phyloP scores from a whole-genome alignment of 2,113 vertebrate genomes.

The Chinchilla lanigera region DNA sequence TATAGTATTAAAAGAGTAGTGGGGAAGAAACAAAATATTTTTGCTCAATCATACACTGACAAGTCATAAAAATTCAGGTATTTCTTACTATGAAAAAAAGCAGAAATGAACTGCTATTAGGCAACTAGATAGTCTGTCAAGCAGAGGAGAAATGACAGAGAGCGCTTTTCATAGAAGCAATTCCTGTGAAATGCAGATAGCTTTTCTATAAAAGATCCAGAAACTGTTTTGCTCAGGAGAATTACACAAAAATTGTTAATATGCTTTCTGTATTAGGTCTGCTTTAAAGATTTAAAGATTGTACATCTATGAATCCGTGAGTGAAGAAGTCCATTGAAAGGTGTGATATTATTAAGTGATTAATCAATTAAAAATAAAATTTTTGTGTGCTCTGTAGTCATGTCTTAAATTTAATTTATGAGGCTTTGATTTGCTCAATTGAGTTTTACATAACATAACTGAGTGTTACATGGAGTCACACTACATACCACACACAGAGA shows the following conservation, averaged over 20 bases:
- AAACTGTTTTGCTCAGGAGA: background rate
- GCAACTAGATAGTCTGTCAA: background rate
- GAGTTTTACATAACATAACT: background rate
- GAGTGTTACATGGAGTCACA: background rate
- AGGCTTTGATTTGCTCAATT: background rate
- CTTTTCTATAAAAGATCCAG: background rate
- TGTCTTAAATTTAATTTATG: background rate
- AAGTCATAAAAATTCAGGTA: background rate
- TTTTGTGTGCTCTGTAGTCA: background rate
- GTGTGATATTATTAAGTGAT: background rate
- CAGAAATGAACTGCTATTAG: background rate
- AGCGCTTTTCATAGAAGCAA: background rate
- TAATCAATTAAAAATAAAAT: background rate
- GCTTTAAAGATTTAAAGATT: background rate
- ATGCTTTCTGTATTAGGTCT: background rate
- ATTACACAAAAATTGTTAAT: background rate
- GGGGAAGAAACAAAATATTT: background rate
- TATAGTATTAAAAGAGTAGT: background rate
- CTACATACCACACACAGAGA: background rate
- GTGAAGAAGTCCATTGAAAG: background rate
- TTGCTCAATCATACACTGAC: background rate
- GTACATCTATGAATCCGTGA: background rate
- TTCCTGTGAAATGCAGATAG: background rate
- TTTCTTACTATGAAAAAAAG: background rate
- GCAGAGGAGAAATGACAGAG: background rate